A percentile compares a stretch with the other conserved stretches of the same genome.
Evolutionary conservation across 2,113 vertebrate genomes (phyloP).

Genomic region (Herpailurus yagouaroundi): DNA sequence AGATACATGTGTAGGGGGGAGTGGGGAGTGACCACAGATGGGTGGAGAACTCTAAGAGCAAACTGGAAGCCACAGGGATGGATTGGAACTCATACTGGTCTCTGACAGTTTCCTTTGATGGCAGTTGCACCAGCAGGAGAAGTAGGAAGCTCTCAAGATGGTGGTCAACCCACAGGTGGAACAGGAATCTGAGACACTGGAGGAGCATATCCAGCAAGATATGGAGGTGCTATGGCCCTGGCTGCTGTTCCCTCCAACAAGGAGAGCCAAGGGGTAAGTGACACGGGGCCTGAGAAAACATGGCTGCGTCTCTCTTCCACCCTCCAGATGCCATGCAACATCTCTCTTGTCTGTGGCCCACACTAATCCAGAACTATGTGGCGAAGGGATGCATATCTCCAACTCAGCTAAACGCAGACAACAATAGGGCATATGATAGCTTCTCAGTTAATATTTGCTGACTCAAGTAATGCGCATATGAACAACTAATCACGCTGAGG

Average conservation of each 20-base stretch:
- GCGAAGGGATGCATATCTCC: not conserved
- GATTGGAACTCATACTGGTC: fast-evolving
- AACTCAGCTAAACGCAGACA: not conserved
- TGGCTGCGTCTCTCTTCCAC: not conserved
- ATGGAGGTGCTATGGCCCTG: not conserved
- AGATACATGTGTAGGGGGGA: fast-evolving
- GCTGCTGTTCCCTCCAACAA: not conserved
- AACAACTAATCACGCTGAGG: not conserved
- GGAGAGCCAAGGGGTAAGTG: not conserved
- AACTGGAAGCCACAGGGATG: not conserved
- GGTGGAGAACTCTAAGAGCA: not conserved
- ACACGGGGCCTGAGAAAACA: not conserved
- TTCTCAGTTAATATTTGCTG: not conserved
- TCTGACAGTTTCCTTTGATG: not conserved
- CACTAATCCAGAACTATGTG: not conserved
- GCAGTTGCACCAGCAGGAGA: not conserved
- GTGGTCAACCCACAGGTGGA: not conserved
- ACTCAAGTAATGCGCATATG: not conserved
- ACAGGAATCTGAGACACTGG: not conserved
- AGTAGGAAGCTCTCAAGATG: not conserved
- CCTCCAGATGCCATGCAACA: not conserved
- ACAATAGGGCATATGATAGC: not conserved
- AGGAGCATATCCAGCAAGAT: not conserved
- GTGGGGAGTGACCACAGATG: not conserved
- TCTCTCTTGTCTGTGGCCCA: not conserved